phyloP scores from a whole-genome alignment of 1,140 invertebrate genomes.

The Caenorhabditis inopinata region DNA sequence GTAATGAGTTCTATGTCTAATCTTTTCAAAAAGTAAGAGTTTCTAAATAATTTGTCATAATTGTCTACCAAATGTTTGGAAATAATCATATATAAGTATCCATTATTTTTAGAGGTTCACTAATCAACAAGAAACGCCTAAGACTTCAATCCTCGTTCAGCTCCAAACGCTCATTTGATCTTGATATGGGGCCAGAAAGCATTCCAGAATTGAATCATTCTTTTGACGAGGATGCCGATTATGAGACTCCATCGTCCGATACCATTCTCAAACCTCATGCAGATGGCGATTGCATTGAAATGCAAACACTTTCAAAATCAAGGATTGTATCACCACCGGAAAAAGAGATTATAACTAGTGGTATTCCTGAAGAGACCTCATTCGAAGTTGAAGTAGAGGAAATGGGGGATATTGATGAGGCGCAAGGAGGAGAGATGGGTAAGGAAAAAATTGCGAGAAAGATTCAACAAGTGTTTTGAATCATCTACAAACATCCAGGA shows the following conservation, averaged over 20 bases:
- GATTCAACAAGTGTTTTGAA: too few relatives aligned
- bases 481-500: too few relatives aligned
- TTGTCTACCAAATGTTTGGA: too few relatives aligned
- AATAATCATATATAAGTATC: too few relatives aligned
- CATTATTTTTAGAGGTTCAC: background rate
- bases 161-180: conserved; percentile 1
- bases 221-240: background rate
- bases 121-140: conserved; percentile 11
- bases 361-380: conserved; percentile 14
- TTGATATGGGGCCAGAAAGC: background rate
- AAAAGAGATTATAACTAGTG: background rate
- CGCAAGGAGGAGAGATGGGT: conserved; percentile 1
- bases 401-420: conserved; percentile 24
- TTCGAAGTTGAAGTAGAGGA: conserved; percentile 6
- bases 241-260: background rate
- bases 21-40: background rate
- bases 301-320: background rate
- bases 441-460: too few relatives aligned
- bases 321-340: background rate
- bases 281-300: background rate
- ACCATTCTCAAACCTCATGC: background rate
- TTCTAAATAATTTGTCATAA: too few relatives aligned
- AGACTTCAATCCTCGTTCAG: background rate
- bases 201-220: background rate
- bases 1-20: background rate